These are phyloP conservation scores for Danio tinwini DNA, from an alignment of 2,797 vertebrate species.

Conservation along the genomic window DNA sequence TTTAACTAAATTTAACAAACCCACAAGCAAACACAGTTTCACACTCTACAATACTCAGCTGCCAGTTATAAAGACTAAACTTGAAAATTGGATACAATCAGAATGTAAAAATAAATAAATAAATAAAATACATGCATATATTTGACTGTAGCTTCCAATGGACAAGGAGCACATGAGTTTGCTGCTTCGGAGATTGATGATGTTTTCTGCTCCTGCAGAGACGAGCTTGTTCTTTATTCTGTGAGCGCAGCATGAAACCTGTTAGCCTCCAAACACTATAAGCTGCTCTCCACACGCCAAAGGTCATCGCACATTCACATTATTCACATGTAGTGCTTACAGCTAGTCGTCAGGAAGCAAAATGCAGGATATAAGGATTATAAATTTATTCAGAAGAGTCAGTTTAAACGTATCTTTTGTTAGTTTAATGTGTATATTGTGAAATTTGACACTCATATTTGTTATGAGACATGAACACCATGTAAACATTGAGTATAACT, in stretches of 20 bases:
- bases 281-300: constrained; percentile 38
- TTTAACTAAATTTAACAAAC: too few relatives aligned
- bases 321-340: background rate
- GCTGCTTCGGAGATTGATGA: constrained; percentile 50
- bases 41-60: too few relatives aligned
- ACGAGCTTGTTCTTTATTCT: constrained; percentile 53
- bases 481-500: too few relatives aligned
- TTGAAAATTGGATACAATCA: too few relatives aligned
- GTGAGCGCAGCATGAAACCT: constrained; percentile 45
- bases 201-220: constrained; percentile 51
- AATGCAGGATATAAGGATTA: too few relatives aligned
- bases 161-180: background rate
- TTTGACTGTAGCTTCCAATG: background rate
- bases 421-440: too few relatives aligned
- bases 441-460: too few relatives aligned
- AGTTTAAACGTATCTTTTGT: too few relatives aligned
- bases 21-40: too few relatives aligned
- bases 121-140: constrained; percentile 2
- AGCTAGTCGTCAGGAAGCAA: too few relatives aligned
- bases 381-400: too few relatives aligned
- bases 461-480: background rate
- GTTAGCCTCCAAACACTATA: constrained; percentile 45
- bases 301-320: constrained; percentile 45
- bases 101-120: background rate
- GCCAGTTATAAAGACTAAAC: too few relatives aligned